Evolutionary conservation across 2,888 invertebrate species (phyloP).

Genomic region (Dione juno): DNA sequence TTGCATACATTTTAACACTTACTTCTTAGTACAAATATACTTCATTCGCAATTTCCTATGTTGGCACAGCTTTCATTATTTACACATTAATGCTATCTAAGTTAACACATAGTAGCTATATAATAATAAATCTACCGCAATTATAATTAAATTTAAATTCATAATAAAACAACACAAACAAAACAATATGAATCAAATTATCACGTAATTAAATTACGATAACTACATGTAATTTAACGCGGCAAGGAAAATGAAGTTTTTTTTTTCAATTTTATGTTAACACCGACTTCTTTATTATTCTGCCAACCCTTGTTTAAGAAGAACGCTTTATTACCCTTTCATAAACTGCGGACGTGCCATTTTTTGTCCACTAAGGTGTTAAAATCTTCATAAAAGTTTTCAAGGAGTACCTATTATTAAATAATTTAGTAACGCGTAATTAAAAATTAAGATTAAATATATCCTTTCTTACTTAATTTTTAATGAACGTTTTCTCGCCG

Average conservation of each 20-base stretch:
- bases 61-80: not conserved
- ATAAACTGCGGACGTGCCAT: slow-evolving; percentile 53
- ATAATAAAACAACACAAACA: not conserved
- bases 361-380: slow-evolving; percentile 71
- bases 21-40: not conserved
- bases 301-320: slow-evolving; percentile 38
- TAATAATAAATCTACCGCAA: not conserved
- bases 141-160: not conserved
- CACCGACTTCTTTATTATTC: slow-evolving; percentile 38
- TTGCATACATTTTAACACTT: not conserved
- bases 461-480: slow-evolving; percentile 60
- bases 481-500: slow-evolving; percentile 51
- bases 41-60: not conserved
- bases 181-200: slow-evolving; percentile 6
- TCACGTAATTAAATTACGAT: slow-evolving; percentile 8
- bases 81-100: slow-evolving; percentile 1
- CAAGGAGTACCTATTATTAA: slow-evolving; percentile 53
- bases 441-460: slow-evolving; percentile 71
- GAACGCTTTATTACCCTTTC: slow-evolving; percentile 43
- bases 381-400: slow-evolving; percentile 62
- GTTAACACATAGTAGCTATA: not conserved
- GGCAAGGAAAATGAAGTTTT: not conserved
- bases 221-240: slow-evolving; percentile 11
- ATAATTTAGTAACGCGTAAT: slow-evolving; percentile 64
- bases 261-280: slow-evolving; percentile 24